Evolutionary conservation across 92 coral and sea anemone species (phyloP), one percentile per base, ranked within the genome.

Genomic region (Epizoanthus rinbou): DNA sequence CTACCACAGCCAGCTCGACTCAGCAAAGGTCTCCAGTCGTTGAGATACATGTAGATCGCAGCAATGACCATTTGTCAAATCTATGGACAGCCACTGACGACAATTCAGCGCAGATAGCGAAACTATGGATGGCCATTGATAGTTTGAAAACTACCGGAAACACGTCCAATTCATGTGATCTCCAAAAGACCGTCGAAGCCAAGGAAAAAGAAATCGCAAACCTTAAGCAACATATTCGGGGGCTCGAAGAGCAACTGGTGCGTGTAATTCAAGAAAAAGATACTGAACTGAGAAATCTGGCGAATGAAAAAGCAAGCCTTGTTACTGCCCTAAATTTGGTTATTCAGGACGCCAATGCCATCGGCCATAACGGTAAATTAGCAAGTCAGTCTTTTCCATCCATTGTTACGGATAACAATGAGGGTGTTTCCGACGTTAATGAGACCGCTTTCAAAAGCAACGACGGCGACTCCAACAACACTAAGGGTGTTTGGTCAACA

Each of bases 151-250:
- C 60, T 56, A 56, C 60, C 60, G 60, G 60, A 56, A 56, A 56
- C 60, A 58, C 64, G 64, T 58, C 64, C 64, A 58, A 58, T 58
- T 58, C 64, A 58, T 58, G 64, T 58, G 64, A 58, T 58, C 64
- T 58, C 64, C 64, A 58, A 58, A 58, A 58, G 64, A 58, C 64
- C 64, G 64, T 58, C 64, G 64, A 58, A 58, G 64, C 64, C 64
- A 64, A 64, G 37, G 69, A 64, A 64, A 64, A 64, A 64, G 69
- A 64, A 64, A 64, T 64, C 69, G 69, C 37, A 64, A 64, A 64
- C 69, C 69, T 64, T 25, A 64, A 64, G 37, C 69, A 64, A 64
- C 31, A 25, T 58, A 58, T 58, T 58, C 64, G 64, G 64, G 64
- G 64, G 64, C 64, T 58, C 64, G 64, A 58, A 58, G 64, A 58